Evolutionary conservation across 1,140 invertebrate species (phyloP), one percentile per base, ranked within the genome.

Genomic region (Nasonia longicornis): DNA sequence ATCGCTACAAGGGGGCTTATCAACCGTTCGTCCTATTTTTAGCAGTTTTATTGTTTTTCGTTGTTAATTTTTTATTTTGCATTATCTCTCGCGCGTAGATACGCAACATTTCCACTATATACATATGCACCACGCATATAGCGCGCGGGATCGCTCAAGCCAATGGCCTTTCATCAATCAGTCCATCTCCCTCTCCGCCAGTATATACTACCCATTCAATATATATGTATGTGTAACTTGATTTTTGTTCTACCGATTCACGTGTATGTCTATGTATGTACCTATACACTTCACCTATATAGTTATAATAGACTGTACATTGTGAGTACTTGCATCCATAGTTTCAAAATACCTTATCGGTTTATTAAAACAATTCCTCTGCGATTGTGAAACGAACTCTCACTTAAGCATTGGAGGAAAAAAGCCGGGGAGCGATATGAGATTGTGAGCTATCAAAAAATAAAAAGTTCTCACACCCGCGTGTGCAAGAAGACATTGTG

Each of bases 71-170:
- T 42, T 42, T 42, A 42, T 42, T 42, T 42, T 8, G 38, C 38
- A 42, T 42, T 42, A 42, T 42, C 38, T 42, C 26, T 6, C 11
- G 67, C 14, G 82, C 83, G 45, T 84, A 70, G 38, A 58, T 84
- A 52, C 6, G 70, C 35, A 11, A 31, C 35, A 26, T 26, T 26
- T 26, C 14, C 31, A 16, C 31, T 16, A 38, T 71, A 26, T 71
- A 35, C 20, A 22, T 42, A 31, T 71, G 29, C 6, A n/a, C 26
- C 26, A 26, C 26, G 26, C 26, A 26, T 71, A n/a, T 71, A 42
- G 38, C 38, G 38, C 38, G 7, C 10, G 38, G 38, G 10, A 42
- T 7, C 38, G 38, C 7, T 42, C 38, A 42, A 42, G 38, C 38
- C 38, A 42, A 42, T 42, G 38, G 38, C 38, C 38, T 42, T 42